Percentiles rank a stretch among this genome's conserved stretches.
These are phyloP conservation scores for Bufo bufo DNA, from an alignment of 2,113 vertebrate species.

Conservation along the genomic window DNA sequence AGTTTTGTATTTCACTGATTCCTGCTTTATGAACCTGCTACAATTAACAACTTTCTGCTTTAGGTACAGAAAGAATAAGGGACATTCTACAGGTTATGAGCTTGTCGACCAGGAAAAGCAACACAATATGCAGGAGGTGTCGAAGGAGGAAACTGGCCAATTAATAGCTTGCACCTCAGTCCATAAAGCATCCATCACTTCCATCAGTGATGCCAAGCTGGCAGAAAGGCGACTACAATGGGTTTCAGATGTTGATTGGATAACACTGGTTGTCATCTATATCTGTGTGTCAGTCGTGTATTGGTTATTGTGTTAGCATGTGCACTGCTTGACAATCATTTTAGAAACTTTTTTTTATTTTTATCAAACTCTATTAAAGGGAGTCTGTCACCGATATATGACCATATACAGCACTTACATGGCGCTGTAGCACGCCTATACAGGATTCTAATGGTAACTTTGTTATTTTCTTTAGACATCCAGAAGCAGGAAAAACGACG, in stretches of 20 bases:
- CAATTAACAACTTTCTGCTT: conserved; percentile 82
- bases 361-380: neutral
- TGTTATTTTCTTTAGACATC: no score
- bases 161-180: conserved; percentile 73
- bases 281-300: conserved; percentile 81
- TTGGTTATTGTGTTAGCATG: conserved; percentile 65
- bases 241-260: conserved; percentile 79
- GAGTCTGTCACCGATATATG: no score
- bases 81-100: conserved; percentile 76
- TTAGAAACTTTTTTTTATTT: neutral
- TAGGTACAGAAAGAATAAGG: conserved; percentile 87
- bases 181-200: conserved; percentile 71
- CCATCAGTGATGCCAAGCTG: conserved; percentile 76
- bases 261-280: conserved; percentile 78
- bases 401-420: no score
- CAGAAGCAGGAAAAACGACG: no score
- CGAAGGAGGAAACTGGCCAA: conserved; percentile 76
- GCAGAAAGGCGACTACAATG: conserved; percentile 74
- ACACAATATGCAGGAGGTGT: conserved; percentile 80
- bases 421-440: no score
- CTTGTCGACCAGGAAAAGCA: conserved; percentile 82
- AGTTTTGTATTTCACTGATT: neutral
- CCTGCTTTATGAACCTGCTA: conserved; percentile 67
- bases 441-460: no score
- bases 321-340: neutral